Evolutionary conservation across 2,888 invertebrate genomes (phyloP).

Genomic region (Acleris laterana): DNA sequence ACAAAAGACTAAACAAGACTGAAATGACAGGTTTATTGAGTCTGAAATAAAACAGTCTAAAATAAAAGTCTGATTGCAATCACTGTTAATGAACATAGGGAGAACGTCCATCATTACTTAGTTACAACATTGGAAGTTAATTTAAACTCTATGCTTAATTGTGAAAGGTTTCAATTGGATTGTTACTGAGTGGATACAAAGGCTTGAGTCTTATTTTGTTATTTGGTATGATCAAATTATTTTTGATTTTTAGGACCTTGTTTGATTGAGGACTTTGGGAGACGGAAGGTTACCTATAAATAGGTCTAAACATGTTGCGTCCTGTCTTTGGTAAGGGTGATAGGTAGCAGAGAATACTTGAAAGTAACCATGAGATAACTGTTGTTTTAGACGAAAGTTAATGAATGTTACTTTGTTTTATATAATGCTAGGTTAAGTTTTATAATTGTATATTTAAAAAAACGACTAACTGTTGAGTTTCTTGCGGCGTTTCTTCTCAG

Average conservation of each 20-base stretch:
- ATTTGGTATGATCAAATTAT: constrained; percentile 18
- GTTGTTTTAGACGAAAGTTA: too few species aligned
- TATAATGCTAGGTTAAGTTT: too few species aligned
- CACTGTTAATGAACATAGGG: constrained; percentile 63
- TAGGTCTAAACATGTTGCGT: too few species aligned
- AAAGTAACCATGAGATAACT: too few species aligned
- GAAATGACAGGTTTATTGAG: constrained; percentile 4
- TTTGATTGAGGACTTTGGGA: background rate
- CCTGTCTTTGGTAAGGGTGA: too few species aligned
- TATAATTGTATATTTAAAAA: too few species aligned
- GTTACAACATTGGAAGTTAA: constrained; percentile 51
- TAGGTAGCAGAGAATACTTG: too few species aligned
- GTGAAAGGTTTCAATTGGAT: constrained; percentile 6
- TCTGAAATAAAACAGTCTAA: constrained; percentile 3
- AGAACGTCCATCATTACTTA: constrained; percentile 51
- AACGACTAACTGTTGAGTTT: too few species aligned
- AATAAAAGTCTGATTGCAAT: constrained; percentile 54
- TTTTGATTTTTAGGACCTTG: background rate
- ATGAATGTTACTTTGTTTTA: too few species aligned
- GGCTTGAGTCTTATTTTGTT: constrained; percentile 8
- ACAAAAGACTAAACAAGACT: background rate
- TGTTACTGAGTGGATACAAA: background rate
- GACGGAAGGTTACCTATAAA: background rate
- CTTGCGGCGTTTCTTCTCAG: too few species aligned
- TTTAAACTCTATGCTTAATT: constrained; percentile 6